These are phyloP conservation scores for Actias luna DNA, from an alignment of 2,888 invertebrate genomes.

Conservation along the genomic window DNA sequence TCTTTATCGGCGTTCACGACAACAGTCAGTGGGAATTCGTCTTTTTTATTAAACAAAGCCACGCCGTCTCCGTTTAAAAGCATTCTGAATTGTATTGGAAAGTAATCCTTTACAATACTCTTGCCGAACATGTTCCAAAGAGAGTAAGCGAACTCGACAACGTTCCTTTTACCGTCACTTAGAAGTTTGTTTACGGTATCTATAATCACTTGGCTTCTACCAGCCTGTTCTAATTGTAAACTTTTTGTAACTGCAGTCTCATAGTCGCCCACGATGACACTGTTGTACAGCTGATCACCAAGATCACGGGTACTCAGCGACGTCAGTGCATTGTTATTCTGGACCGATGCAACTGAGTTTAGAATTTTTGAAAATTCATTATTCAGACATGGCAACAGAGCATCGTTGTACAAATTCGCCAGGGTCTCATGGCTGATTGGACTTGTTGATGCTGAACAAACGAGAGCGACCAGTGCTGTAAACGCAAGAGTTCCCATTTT, in stretches of 20 bases:
- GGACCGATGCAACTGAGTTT: not conserved
- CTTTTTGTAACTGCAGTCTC: not conserved
- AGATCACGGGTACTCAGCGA: not conserved
- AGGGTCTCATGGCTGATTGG: not conserved
- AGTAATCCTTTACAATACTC: constrained; percentile 10
- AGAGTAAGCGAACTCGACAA: constrained; percentile 12
- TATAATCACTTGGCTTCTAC: not conserved
- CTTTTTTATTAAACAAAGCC: constrained; percentile 5
- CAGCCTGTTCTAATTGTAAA: not conserved
- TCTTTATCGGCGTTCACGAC: not conserved
- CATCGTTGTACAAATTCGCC: not conserved
- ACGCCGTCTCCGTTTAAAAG: constrained; percentile 3
- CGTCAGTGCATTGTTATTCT: not conserved
- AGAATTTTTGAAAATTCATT: not conserved
- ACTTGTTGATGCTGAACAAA: not conserved
- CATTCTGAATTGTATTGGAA: constrained; percentile 11
- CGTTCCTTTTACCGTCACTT: not conserved
- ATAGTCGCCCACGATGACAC: constrained; percentile 9
- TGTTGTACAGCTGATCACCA: constrained; percentile 3
- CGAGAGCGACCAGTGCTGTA: not conserved
- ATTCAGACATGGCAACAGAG: not conserved
- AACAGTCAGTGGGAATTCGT: constrained; percentile 9
- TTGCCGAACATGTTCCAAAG: constrained; percentile 3
- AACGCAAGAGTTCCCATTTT: not conserved
- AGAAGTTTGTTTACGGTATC: not conserved